phyloP scores from a whole-genome alignment of 2,113 vertebrate species.

The Platysteira castanea region DNA sequence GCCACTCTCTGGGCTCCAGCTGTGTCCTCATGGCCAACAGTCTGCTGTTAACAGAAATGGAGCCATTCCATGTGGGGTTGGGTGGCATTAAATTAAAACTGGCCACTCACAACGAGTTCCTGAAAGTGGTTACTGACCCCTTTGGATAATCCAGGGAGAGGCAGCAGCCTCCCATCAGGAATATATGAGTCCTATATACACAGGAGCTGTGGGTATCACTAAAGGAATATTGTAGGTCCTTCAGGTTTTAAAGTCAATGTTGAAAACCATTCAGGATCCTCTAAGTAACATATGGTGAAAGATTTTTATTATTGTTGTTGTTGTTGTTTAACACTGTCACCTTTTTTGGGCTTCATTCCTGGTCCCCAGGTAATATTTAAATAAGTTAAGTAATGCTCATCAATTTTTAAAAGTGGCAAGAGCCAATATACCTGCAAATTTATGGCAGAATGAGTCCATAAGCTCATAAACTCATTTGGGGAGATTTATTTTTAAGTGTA shows the following conservation, averaged over 20 bases:
- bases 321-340: not conserved
- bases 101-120: rapidly evolving
- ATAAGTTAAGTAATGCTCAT: not conserved
- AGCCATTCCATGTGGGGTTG: not conserved
- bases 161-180: not conserved
- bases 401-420: not conserved
- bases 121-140: not conserved
- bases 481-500: not conserved
- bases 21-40: not conserved
- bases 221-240: not conserved
- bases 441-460: not conserved
- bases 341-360: not conserved
- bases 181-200: rapidly evolving
- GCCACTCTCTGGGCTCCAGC: not conserved
- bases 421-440: not conserved
- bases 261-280: not conserved
- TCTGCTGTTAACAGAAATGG: not conserved
- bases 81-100: not conserved
- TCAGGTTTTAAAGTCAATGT: not conserved
- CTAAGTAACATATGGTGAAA: not conserved
- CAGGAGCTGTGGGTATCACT: not conserved
- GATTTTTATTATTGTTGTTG: not conserved
- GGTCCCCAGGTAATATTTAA: not conserved
- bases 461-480: conserved; percentile 12
- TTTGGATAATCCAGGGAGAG: not conserved